These are phyloP conservation scores for Lampropteryx suffumata DNA, from an alignment of 2,888 invertebrate genomes.

Conservation along the genomic window DNA sequence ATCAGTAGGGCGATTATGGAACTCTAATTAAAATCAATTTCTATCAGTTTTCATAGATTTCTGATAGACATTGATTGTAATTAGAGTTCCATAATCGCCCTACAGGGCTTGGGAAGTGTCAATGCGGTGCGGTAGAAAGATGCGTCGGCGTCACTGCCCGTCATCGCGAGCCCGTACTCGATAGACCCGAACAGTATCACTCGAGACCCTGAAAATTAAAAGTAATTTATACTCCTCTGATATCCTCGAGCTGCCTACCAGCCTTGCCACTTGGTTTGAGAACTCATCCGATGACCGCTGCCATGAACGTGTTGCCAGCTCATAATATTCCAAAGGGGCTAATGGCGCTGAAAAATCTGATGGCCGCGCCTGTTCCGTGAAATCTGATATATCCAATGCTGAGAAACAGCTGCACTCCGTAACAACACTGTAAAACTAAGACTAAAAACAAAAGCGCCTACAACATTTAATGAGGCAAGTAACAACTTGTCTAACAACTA, in stretches of 20 bases:
- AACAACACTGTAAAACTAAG: neutral
- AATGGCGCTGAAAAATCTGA: neutral
- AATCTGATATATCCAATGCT: neutral
- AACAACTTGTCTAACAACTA: too few species aligned
- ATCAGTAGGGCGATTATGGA: too few species aligned
- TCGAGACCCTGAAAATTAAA: constrained; percentile 27
- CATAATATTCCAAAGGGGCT: neutral
- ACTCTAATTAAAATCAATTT: too few species aligned
- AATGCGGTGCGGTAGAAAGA: constrained; percentile 20
- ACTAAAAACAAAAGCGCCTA: neutral
- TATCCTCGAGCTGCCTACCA: neutral
- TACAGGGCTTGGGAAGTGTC: neutral
- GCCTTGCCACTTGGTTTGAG: constrained; percentile 3
- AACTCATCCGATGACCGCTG: neutral
- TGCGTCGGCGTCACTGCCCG: constrained; percentile 38
- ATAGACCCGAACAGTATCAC: constrained; percentile 34
- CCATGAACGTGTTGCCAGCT: too few species aligned
- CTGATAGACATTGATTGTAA: too few species aligned
- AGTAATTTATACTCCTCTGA: too few species aligned
- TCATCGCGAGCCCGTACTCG: constrained; percentile 31
- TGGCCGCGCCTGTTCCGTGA: neutral
- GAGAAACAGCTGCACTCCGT: neutral
- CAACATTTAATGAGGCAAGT: too few species aligned
- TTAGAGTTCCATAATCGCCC: too few species aligned
- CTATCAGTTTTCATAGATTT: too few species aligned